phyloP scores from a whole-genome alignment of 2,888 invertebrate species.

The Lacanobia oleracea region DNA sequence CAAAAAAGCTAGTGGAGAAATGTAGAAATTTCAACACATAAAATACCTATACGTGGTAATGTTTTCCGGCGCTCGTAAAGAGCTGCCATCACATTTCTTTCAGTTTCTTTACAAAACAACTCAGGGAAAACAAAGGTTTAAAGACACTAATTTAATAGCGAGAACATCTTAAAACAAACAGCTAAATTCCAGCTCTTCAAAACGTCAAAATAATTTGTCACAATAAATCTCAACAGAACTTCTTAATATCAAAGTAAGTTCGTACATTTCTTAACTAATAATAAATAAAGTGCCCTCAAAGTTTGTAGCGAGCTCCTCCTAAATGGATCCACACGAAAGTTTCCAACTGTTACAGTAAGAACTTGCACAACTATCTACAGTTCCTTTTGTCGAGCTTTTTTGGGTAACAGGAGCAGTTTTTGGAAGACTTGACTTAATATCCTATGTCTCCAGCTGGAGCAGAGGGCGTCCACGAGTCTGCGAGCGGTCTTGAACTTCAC shows the following conservation, averaged over 20 bases:
- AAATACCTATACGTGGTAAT: neutral
- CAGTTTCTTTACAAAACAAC: neutral
- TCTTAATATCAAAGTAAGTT: neutral
- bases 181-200: neutral
- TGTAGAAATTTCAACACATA: neutral
- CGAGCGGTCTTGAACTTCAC: too few species aligned
- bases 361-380: conserved; percentile 19
- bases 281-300: conserved; percentile 35
- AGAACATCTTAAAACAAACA: neutral
- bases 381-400: conserved; percentile 1
- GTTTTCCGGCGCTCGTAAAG: neutral
- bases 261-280: conserved; percentile 20
- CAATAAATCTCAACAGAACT: conserved; percentile 17
- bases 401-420: neutral
- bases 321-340: conserved; percentile 28
- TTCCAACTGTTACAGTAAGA: conserved; percentile 14
- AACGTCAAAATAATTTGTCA: neutral
- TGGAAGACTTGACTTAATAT: neutral
- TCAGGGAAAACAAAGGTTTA: neutral
- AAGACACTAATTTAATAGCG: neutral
- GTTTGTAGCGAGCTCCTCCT: conserved; percentile 16
- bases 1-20: too few species aligned
- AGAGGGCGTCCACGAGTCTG: too few species aligned
- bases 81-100: too few species aligned
- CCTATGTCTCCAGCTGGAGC: too few species aligned